A percentile compares a stretch with the other conserved stretches of the same genome.
These are phyloP conservation scores for Ctenosaura bakeri DNA, from an alignment of 2,797 vertebrate genomes.

Conservation along the genomic window DNA sequence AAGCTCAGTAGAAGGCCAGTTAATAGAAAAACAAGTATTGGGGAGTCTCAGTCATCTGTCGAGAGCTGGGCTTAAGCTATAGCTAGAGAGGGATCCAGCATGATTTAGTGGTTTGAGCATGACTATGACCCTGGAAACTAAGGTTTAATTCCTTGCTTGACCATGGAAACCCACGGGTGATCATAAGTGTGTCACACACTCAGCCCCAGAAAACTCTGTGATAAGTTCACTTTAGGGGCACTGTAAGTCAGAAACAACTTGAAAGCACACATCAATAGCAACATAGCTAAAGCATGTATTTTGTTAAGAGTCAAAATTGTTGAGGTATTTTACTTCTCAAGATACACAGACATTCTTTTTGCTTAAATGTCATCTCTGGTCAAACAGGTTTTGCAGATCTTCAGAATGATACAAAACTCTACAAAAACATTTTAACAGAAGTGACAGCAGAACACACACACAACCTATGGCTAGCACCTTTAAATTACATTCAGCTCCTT, in stretches of 20 bases:
- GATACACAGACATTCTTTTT: neutral
- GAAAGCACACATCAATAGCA: too few relatives aligned
- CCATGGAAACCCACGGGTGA: too few relatives aligned
- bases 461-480: neutral
- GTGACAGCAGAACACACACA: neutral
- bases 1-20: neutral
- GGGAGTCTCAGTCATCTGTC: neutral
- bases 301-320: neutral
- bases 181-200: too few relatives aligned
- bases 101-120: too few relatives aligned
- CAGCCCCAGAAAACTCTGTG: too few relatives aligned
- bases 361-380: neutral
- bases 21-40: neutral
- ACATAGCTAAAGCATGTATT: neutral
- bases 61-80: neutral
- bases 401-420: neutral
- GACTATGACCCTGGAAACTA: too few relatives aligned
- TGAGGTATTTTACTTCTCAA: neutral
- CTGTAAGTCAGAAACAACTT: too few relatives aligned
- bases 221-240: too few relatives aligned
- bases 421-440: neutral
- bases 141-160: too few relatives aligned
- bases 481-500: neutral
- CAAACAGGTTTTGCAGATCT: neutral
- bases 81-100: neutral